A percentile compares a stretch with the other conserved stretches of the same genome.
phyloP scores from a whole-genome alignment of 2,888 invertebrate species.

The Villa cingulata region DNA sequence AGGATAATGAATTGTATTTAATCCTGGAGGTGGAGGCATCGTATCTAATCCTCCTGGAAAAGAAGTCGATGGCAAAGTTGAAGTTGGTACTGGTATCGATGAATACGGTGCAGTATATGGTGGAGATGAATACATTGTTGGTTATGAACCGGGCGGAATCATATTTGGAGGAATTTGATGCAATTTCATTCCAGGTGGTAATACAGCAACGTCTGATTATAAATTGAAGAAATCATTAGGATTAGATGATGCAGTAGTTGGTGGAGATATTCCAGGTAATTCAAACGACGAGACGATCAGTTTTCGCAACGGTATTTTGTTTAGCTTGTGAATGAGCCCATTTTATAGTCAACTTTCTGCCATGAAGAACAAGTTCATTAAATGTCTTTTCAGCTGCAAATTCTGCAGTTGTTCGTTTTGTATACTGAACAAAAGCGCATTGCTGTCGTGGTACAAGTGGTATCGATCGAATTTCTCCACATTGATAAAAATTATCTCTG shows the following conservation, averaged over 20 bases:
- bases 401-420: constrained; percentile 79
- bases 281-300: constrained; percentile 46
- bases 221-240: constrained; percentile 51
- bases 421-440: constrained; percentile 96
- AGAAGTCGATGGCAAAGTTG: constrained; percentile 24
- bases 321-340: constrained; percentile 95
- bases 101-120: constrained; percentile 35
- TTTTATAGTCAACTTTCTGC: constrained; percentile 86
- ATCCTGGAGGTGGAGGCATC: constrained; percentile 37
- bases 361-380: constrained; percentile 73
- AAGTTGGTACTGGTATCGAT: constrained; percentile 26
- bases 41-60: constrained; percentile 20
- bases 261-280: constrained; percentile 66
- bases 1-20: constrained; percentile 75
- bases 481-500: constrained; percentile 95
- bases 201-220: constrained; percentile 35
- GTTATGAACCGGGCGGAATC: constrained; percentile 32
- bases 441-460: constrained; percentile 86
- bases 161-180: constrained; percentile 34
- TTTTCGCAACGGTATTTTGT: constrained; percentile 40
- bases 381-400: constrained; percentile 90
- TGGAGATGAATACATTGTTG: constrained; percentile 22
- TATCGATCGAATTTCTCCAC: constrained; percentile 90
- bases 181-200: constrained; percentile 36
- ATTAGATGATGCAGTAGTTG: constrained; percentile 36